Evolutionary conservation across 2,888 invertebrate species (phyloP).

Genomic region (Podabrus alpinus): DNA sequence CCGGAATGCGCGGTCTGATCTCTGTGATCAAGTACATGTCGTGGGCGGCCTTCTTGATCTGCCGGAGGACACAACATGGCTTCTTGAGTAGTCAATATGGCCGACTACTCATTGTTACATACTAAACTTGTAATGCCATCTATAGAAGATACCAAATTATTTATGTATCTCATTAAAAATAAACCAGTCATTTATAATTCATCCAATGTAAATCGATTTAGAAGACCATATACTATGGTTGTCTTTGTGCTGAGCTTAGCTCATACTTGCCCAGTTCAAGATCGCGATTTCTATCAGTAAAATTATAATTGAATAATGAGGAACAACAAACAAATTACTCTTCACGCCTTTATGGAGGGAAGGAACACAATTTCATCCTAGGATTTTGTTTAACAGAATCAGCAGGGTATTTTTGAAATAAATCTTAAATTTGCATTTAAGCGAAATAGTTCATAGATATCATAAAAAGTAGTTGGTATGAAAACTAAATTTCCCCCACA

Average conservation of each 20-base stretch:
- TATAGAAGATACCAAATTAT: constrained; percentile 16
- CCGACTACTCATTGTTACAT: constrained; percentile 51
- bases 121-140: constrained; percentile 30
- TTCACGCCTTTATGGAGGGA: neutral
- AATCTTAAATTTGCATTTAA: too few relatives aligned
- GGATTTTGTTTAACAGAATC: too few relatives aligned
- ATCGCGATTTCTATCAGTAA: neutral
- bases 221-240: neutral
- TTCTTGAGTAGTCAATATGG: constrained; percentile 57
- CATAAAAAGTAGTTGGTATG: too few relatives aligned
- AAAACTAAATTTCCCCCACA: too few relatives aligned
- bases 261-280: neutral
- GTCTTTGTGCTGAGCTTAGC: too few relatives aligned
- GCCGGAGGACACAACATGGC: constrained; percentile 55
- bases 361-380: too few relatives aligned
- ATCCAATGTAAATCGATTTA: neutral
- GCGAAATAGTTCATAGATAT: too few relatives aligned
- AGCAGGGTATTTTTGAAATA: too few relatives aligned
- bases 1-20: constrained; percentile 38
- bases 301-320: neutral
- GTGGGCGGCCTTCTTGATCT: constrained; percentile 51
- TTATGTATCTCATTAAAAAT: constrained; percentile 8
- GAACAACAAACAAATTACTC: neutral
- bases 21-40: constrained; percentile 50
- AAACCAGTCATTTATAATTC: neutral